A percentile compares a stretch with the other conserved stretches of the same genome.
phyloP scores from a whole-genome alignment of 1,140 invertebrate species.

The Zaprionus ghesquierei region DNA sequence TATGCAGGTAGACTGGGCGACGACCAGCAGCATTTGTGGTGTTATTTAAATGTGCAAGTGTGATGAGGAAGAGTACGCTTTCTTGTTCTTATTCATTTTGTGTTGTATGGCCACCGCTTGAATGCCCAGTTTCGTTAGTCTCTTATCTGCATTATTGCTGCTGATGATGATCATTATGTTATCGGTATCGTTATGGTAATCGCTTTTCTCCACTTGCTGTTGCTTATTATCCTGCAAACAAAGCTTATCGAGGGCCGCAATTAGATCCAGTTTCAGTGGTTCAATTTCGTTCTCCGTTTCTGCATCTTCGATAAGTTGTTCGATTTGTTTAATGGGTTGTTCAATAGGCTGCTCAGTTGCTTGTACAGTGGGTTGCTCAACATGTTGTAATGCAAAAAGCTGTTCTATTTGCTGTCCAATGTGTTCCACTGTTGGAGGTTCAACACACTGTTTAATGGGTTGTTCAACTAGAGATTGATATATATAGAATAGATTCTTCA shows the following conservation, averaged over 20 bases:
- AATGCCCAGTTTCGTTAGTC: neutral
- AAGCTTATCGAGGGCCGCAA: neutral
- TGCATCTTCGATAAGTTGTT: neutral
- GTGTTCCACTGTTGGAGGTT: neutral
- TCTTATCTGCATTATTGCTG: neutral
- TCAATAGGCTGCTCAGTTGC: neutral
- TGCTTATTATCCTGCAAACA: constrained; percentile 2
- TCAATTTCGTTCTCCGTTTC: neutral
- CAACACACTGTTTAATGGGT: too few relatives aligned
- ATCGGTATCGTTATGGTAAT: constrained; percentile 23
- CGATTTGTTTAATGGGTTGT: neutral
- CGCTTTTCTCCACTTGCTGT: neutral
- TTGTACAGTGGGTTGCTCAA: neutral
- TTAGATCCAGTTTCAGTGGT: neutral
- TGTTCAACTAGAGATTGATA: neutral
- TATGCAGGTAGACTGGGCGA: constrained; percentile 22
- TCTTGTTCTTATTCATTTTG: constrained; percentile 62
- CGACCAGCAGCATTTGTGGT: constrained; percentile 4
- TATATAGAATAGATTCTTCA: neutral
- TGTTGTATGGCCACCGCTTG: constrained; percentile 30
- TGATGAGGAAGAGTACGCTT: constrained; percentile 20
- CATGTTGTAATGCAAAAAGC: neutral
- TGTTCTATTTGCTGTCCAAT: neutral
- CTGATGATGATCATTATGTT: constrained; percentile 16
- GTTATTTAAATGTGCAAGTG: constrained; percentile 18